Evolutionary conservation across 2,113 vertebrate genomes (phyloP), one percentile per base, ranked within the genome.

Genomic region (Entomyzon cyanotis): DNA sequence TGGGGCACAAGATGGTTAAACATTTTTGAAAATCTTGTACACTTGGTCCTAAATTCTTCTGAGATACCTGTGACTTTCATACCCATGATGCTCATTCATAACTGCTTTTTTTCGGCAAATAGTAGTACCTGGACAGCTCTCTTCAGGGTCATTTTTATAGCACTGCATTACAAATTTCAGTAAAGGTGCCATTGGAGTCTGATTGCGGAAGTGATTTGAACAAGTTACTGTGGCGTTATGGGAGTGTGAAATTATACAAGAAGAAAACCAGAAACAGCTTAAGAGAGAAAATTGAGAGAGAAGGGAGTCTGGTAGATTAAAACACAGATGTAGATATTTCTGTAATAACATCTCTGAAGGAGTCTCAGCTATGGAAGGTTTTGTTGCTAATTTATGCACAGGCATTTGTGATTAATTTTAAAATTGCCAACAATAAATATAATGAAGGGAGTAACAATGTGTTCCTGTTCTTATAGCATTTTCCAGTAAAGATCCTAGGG

Each of bases 401-500:
- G 71, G 14, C 23, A 69, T 86, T 94, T 92, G 6, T 31, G 71
- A 73, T 84, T 81, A 62, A 46, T 59, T 84, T 92, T n/a, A 41
- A 73, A 88, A 77, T 76, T 71, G 14, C 12, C 31, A 44, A 1
- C 42, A 81, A 35, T 71, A 44, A 56, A 50, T n/a, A 23, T 60
- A 74, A 63, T 39, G 18, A 73, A 89, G 27, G 68, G 4, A 55
- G 2, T 55, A 65, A 55, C 41, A 35, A 19, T 65, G 31, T 47
- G 9, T 83, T 73, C 39, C 8, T 69, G 30, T 62, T 90, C 35
- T 33, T 90, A 12, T 24, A 76, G 47, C 2, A 49, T 59, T 85
- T 94, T 65, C 39, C 9, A 42, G 19, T 90, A 42, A 82, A 82
- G 31, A 69, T 55, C 15, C 27, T 55, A 25, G 25, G 37, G 3